Conservation (phyloP, 2,888 invertebrate genomes). For the Diarsia mendica region DNA sequence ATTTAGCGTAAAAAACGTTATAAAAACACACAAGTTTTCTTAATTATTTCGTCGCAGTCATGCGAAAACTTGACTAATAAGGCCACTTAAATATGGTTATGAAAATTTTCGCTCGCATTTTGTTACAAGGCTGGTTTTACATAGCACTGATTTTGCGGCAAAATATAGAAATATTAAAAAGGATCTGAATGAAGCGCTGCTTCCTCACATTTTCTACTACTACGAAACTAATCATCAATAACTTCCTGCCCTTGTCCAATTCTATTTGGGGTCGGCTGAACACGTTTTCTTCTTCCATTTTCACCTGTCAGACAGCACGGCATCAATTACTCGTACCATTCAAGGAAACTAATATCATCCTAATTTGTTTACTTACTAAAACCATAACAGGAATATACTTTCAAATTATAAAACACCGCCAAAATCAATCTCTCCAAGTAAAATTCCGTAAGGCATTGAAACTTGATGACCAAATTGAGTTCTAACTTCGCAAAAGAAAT, state of each 20-base stretch:
- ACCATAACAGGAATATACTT: not conserved
- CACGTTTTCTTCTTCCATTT: too few relatives aligned
- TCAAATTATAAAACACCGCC: not conserved
- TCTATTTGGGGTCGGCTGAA: too few relatives aligned
- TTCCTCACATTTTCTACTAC: not conserved
- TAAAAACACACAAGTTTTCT: slow-evolving; percentile 30
- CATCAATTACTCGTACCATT: too few relatives aligned
- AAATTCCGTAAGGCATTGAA: not conserved
- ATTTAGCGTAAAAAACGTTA: slow-evolving; percentile 31
- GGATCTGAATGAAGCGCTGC: slow-evolving; percentile 15
- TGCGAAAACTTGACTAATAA: slow-evolving; percentile 57
- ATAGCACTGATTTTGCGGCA: slow-evolving; percentile 1
- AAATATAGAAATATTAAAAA: not conserved
- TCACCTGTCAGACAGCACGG: too few relatives aligned
- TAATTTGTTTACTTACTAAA: not conserved
- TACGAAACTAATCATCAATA: not conserved
- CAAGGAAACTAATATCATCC: not conserved
- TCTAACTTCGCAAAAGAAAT: slow-evolving; percentile 15
- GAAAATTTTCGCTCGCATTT: slow-evolving; percentile 43
- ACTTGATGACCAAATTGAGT: slow-evolving; percentile 15
- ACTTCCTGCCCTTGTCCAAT: too few relatives aligned
- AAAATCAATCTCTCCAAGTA: not conserved
- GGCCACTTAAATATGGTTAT: slow-evolving; percentile 39
- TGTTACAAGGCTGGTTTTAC: slow-evolving; percentile 40
- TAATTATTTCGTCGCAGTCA: slow-evolving; percentile 57